These are phyloP conservation scores for Mesochorus sp. DNA, from an alignment of 2,888 invertebrate species.

Conservation along the genomic window DNA sequence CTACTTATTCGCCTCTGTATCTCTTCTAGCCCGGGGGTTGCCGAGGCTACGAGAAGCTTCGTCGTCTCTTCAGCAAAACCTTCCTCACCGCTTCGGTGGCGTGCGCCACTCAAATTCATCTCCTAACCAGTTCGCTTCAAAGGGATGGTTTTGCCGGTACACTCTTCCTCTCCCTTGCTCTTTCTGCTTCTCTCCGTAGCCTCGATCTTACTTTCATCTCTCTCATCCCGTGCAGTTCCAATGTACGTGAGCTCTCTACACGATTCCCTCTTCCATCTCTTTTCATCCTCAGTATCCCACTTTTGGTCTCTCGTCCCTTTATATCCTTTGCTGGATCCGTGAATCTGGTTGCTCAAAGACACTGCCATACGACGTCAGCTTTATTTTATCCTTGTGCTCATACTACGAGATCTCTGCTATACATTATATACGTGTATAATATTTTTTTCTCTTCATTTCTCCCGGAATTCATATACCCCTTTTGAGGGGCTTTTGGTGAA, in stretches of 20 bases:
- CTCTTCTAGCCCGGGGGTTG: slow-evolving; percentile 55
- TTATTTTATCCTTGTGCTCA: slow-evolving; percentile 22
- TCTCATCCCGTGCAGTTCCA: slow-evolving; percentile 8
- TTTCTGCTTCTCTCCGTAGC: slow-evolving; percentile 22
- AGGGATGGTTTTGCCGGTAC: slow-evolving; percentile 44
- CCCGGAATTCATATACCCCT: neutral
- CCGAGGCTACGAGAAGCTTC: slow-evolving; percentile 59
- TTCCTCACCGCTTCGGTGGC: slow-evolving; percentile 40
- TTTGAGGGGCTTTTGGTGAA: no score
- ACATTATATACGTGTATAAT: neutral
- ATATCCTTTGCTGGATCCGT: slow-evolving; percentile 40
- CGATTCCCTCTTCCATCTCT: neutral
- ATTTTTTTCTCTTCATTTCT: neutral
- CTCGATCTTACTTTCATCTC: slow-evolving; percentile 27
- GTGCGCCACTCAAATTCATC: slow-evolving; percentile 61
- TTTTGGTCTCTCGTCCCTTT: slow-evolving; percentile 47
- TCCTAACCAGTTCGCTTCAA: slow-evolving; percentile 62
- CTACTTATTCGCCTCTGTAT: slow-evolving; percentile 16
- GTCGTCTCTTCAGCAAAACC: slow-evolving; percentile 71
- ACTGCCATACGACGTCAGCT: slow-evolving; percentile 23
- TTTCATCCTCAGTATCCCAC: slow-evolving; percentile 11
- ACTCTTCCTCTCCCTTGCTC: slow-evolving; percentile 8
- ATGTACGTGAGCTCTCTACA: slow-evolving; percentile 8
- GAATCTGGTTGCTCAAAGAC: slow-evolving; percentile 53
- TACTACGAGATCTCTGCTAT: slow-evolving; percentile 26